These are phyloP conservation scores for Cryptocephalus moraei DNA, from an alignment of 2,888 invertebrate genomes.

Conservation along the genomic window DNA sequence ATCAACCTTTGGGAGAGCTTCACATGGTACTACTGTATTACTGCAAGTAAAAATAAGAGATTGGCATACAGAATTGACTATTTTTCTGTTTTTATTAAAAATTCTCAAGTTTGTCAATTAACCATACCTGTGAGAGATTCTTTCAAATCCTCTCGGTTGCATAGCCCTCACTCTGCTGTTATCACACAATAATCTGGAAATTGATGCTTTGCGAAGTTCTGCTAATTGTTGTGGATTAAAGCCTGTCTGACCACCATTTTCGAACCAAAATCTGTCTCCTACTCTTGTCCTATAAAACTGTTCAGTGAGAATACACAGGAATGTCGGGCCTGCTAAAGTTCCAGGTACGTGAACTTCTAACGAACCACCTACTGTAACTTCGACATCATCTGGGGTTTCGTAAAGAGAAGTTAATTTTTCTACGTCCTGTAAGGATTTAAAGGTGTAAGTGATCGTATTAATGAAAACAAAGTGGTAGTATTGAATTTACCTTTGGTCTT, in stretches of 20 bases:
- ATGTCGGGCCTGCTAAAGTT: constrained; percentile 76
- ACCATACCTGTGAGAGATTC: constrained; percentile 46
- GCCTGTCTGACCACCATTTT: constrained; percentile 47
- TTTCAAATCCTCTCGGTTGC: constrained; percentile 58
- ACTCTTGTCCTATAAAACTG: constrained; percentile 79
- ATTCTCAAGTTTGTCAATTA: not conserved
- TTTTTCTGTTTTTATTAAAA: not conserved
- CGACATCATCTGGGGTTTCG: constrained; percentile 69
- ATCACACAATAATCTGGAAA: constrained; percentile 72
- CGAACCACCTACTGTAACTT: constrained; percentile 76
- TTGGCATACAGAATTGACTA: no score
- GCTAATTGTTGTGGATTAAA: constrained; percentile 49
- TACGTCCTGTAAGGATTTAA: constrained; percentile 47
- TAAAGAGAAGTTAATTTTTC: constrained; percentile 54
- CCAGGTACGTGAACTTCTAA: constrained; percentile 68
- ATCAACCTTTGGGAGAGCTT: constrained; percentile 48
- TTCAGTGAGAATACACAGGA: constrained; percentile 75
- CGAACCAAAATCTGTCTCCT: constrained; percentile 82
- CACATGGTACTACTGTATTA: constrained; percentile 51
- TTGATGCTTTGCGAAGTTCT: constrained; percentile 66
- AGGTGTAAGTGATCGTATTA: not conserved
- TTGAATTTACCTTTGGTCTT: constrained; percentile 41
- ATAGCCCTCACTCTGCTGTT: constrained; percentile 61
- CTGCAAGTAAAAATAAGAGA: constrained; percentile 35
- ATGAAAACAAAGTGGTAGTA: not conserved